Percentiles rank a stretch among this genome's conserved stretches.
phyloP scores from a whole-genome alignment of 2,888 invertebrate genomes.

The Stenoptilia bipunctidactyla region DNA sequence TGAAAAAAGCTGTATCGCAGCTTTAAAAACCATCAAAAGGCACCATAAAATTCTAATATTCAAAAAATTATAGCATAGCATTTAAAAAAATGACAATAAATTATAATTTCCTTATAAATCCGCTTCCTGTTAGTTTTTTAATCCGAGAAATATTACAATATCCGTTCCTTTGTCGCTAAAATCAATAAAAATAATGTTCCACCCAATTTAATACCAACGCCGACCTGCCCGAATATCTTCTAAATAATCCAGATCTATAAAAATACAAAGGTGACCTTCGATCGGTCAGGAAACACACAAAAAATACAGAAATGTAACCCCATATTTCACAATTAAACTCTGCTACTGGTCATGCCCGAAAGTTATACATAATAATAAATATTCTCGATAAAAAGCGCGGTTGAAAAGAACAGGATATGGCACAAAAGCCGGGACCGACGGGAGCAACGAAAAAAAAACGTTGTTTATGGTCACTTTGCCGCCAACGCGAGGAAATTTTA shows the following conservation, averaged over 20 bases:
- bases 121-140: background rate
- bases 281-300: constrained; percentile 45
- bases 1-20: too few relatives aligned
- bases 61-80: too few relatives aligned
- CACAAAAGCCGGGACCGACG: constrained; percentile 52
- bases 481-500: constrained; percentile 58
- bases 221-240: constrained; percentile 30
- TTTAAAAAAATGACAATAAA: too few relatives aligned
- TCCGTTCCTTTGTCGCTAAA: constrained; percentile 40
- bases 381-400: constrained; percentile 63
- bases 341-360: constrained; percentile 68
- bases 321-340: constrained; percentile 69
- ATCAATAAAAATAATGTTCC: constrained; percentile 42
- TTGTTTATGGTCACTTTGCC: constrained; percentile 64
- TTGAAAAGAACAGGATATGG: constrained; percentile 65
- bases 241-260: constrained; percentile 44
- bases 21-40: too few relatives aligned
- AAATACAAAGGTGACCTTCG: constrained; percentile 59
- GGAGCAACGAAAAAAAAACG: constrained; percentile 45
- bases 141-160: constrained; percentile 17
- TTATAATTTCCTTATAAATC: constrained; percentile 8
- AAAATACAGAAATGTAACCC: constrained; percentile 38
- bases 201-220: constrained; percentile 42
- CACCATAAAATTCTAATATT: too few relatives aligned
- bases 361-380: constrained; percentile 59